These are phyloP conservation scores for Saxicola maurus DNA, from an alignment of 2,797 vertebrate genomes.

Conservation along the genomic window DNA sequence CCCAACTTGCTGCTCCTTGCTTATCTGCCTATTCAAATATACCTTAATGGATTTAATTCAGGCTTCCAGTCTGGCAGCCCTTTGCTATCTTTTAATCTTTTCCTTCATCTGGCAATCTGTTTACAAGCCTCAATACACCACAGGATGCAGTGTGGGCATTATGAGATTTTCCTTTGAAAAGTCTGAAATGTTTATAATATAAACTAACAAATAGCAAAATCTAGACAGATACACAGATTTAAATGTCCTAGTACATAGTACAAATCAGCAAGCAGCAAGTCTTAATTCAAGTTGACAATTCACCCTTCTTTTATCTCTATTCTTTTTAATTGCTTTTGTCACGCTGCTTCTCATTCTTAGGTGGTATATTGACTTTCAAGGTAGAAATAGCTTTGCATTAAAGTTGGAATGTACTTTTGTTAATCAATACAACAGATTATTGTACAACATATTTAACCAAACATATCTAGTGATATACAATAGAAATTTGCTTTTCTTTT, in stretches of 20 bases:
- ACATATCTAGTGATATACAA: rapidly evolving
- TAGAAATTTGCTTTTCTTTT: background rate
- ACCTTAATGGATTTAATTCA: conserved; percentile 50
- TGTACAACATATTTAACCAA: background rate
- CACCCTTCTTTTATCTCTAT: background rate
- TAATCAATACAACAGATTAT: background rate
- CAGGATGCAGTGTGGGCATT: background rate
- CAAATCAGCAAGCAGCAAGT: background rate
- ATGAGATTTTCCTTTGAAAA: background rate
- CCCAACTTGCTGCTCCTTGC: conserved; percentile 32
- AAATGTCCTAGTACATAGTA: background rate
- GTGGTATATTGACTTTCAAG: background rate
- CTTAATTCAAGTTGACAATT: background rate
- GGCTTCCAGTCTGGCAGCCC: conserved; percentile 8
- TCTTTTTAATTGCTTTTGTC: background rate
- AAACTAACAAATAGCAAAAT: background rate
- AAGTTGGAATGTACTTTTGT: background rate
- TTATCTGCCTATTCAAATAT: conserved; percentile 44
- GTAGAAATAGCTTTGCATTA: background rate
- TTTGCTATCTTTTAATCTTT: conserved; percentile 34
- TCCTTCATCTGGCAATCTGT: conserved; percentile 13
- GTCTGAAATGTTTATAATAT: background rate
- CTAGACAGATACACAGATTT: background rate
- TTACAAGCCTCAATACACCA: background rate
- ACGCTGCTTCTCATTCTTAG: background rate